Percentiles rank a stretch among this genome's conserved stretches.
phyloP scores from a whole-genome alignment of 2,888 invertebrate genomes.

The Cerastis rubricosa region DNA sequence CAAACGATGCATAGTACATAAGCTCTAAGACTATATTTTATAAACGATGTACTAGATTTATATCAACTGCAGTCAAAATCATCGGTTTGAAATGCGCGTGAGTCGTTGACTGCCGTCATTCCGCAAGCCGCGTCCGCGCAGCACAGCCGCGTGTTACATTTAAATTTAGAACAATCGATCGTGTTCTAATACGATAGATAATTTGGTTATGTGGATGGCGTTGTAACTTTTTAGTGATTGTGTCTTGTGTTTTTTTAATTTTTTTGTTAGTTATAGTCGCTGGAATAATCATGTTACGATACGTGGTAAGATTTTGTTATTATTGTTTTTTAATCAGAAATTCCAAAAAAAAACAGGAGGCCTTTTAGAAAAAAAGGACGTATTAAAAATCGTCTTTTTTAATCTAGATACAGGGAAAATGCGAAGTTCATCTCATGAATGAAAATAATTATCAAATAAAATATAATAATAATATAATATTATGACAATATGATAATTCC shows the following conservation, averaged over 20 bases:
- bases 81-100: slow-evolving; percentile 40
- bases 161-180: slow-evolving; percentile 50
- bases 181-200: slow-evolving; percentile 46
- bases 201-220: slow-evolving; percentile 17
- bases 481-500: no score
- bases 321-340: not conserved
- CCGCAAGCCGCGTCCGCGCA: slow-evolving; percentile 45
- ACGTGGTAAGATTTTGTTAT: slow-evolving; percentile 63
- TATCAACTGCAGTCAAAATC: slow-evolving; percentile 22
- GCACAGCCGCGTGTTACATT: slow-evolving; percentile 41
- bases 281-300: slow-evolving; percentile 60
- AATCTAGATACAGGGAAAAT: not conserved
- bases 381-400: not conserved
- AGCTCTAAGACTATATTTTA: not conserved
- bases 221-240: slow-evolving; percentile 48
- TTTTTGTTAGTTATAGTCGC: not conserved
- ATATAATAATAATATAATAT: no score
- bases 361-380: no score
- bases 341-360: not conserved
- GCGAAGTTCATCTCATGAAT: no score
- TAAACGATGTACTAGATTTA: not conserved
- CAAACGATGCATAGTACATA: not conserved
- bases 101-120: slow-evolving; percentile 51
- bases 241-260: slow-evolving; percentile 37
- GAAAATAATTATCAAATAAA: no score